Percentiles rank a stretch among this genome's conserved stretches.
These are phyloP conservation scores for Rhyzopertha dominica DNA, from an alignment of 1,140 invertebrate genomes.

Conservation along the genomic window DNA sequence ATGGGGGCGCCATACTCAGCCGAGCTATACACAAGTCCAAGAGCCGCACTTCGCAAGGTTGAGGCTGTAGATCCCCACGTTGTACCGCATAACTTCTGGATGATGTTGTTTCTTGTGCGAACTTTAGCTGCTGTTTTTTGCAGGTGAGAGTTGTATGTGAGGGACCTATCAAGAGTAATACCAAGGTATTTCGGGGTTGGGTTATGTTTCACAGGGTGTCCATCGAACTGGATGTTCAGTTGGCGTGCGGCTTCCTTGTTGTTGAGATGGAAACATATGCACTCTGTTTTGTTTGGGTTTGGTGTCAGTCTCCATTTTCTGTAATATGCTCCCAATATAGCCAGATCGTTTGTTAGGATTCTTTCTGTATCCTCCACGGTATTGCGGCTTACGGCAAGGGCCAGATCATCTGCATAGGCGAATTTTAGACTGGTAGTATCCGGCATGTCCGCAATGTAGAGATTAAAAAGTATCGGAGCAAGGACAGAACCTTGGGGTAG, in stretches of 20 bases:
- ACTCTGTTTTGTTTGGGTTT: conserved; percentile 8
- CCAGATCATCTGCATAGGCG: conserved; percentile 7
- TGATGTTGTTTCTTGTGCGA: conserved; percentile 11
- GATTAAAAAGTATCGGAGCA: conserved; percentile 12
- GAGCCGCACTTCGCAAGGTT: not conserved
- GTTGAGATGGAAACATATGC: conserved; percentile 2
- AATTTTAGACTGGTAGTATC: conserved; percentile 7
- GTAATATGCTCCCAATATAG: conserved; percentile 5
- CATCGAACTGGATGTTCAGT: not conserved
- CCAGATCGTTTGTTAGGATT: not conserved
- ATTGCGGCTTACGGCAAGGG: not conserved
- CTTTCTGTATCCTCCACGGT: conserved; percentile 1
- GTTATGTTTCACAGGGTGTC: not conserved
- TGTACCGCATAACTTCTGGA: conserved; percentile 7
- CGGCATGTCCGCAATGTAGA: conserved; percentile 5
- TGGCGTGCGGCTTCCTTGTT: not conserved
- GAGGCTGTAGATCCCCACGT: conserved; percentile 5
- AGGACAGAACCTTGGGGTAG: conserved; percentile 10
- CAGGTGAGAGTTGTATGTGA: conserved; percentile 2
- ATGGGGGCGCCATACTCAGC: conserved; percentile 22
- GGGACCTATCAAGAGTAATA: conserved; percentile 2
- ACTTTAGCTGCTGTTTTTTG: conserved; percentile 3
- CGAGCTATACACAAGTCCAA: conserved; percentile 16
- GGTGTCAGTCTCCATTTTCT: conserved; percentile 3
- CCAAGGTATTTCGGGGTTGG: conserved; percentile 2